Base-by-base conservation (phyloP, 2,888 invertebrate genomes). In the Myathropa florea region DNA sequence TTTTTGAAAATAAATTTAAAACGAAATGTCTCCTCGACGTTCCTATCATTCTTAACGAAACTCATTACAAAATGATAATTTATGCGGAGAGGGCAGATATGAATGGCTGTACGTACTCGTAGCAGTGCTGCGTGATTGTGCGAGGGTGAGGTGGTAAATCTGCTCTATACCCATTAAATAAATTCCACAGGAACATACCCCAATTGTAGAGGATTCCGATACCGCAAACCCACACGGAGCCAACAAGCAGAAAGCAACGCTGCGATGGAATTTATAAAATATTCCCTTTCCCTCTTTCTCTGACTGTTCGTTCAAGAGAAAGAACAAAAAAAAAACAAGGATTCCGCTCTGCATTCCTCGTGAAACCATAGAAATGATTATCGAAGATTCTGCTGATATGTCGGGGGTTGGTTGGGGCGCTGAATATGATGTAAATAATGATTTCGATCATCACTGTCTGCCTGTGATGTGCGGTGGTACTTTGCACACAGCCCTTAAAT, bases 91-190 rank as follows among this genome's bases (percentile, higher is more conserved):
- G 57, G 24, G 24, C 12, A 24, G 57, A 46, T 18, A 46, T 46
- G 39, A 46, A 46, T 57, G 14, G 24, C 14, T 24, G 57, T 57
- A 24, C 24, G 57, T n/a, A n/a, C n/a, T n/a, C n/a, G n/a, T n/a
- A n/a, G n/a, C 4, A 24, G 14, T 3, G 23, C 21, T 21, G 12
- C 12, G 57, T 10, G 21, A 6, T 3, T 23, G 12, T 23, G 46
- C 7, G 12, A 3, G 30, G 18, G 39, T 46, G n/a, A 18, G 60
- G 12, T 67, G 33, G 36, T 63, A 81, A 76, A 76, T 81, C 70
- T 60, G 59, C 26, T 81, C 60, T 63, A 30, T 59, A 65, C 57
- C 64, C 24, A 65, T 81, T 76, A 53, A 80, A 57, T 63, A 55
- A 73, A 80, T 73, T 81, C 36, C 39, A 9, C 23, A 57, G 28